These are phyloP conservation scores for Papilio polyxenes DNA, from an alignment of 1,140 invertebrate genomes.

Conservation along the genomic window DNA sequence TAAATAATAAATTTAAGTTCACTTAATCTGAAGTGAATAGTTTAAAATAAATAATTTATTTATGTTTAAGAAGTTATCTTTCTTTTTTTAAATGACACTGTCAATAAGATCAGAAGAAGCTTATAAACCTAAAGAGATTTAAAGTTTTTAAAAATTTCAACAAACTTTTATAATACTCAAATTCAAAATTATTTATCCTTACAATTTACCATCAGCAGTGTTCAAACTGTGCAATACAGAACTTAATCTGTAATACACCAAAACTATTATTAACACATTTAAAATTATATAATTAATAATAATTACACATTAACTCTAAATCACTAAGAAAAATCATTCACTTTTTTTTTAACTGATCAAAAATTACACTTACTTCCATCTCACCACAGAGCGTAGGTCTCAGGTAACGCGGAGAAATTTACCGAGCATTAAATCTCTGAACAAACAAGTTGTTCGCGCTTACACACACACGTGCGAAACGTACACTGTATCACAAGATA, in stretches of 20 bases:
- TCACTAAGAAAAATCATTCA: not conserved
- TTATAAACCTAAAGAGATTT: not conserved
- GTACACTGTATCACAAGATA: conserved; percentile 37
- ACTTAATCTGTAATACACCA: no score
- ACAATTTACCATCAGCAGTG: no score
- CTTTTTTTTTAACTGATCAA: conserved; percentile 22
- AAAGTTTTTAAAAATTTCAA: not conserved
- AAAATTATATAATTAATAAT: no score
- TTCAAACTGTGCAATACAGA: no score
- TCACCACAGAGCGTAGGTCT: conserved; percentile 42
- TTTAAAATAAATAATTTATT: no score
- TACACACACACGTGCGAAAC: conserved; percentile 58
- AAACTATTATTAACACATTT: no score
- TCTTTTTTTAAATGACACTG: no score
- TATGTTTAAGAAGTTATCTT: no score
- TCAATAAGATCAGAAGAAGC: not conserved
- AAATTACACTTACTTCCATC: conserved; percentile 53
- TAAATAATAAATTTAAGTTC: not conserved
- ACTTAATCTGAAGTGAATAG: no score
- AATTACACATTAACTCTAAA: not conserved
- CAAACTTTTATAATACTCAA: no score
- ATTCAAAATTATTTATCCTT: no score
- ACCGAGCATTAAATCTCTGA: conserved; percentile 80
- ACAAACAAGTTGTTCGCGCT: conserved; percentile 78
- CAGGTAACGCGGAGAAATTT: conserved; percentile 78